Base-by-base conservation (phyloP, 2,113 vertebrate genomes). In the Lota lota region DNA sequence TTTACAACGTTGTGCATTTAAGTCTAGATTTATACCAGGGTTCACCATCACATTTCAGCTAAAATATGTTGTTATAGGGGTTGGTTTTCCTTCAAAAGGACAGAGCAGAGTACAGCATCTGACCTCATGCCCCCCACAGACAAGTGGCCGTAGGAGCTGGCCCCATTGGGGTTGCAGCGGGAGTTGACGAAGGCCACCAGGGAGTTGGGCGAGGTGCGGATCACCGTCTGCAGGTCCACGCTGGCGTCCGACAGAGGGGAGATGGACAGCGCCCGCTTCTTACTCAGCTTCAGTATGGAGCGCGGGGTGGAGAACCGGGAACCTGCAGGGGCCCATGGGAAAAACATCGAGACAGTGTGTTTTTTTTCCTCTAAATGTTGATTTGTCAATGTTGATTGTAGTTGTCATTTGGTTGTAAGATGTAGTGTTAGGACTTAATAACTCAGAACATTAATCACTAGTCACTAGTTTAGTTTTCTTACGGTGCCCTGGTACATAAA, bases 151-250 rank as follows among this genome's bases (percentile, higher is more conserved):
- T 99, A 99, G 65, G 97, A 98, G 60, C 96, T 94, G 22, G 92
- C 83, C 0, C 93, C 86, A 0, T 87, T 90, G 1, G 95, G 93
- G 70, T 95, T 87, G 0, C 96, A 98, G 80, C 94, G 95, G 1
- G 97, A 93, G 90, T 97, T 99, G 83, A 98, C 95, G 76, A 97
- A 99, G 1, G 97, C 97, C 47, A 99, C 95, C 0, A 99, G 90
- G 33, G 97, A 99, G 90, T 95, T 99, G 67, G 97, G 97, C 0
- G 97, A 99, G 16, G 97, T 99, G 50, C 97, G 93, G 83, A 99
- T 99, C 28, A 99, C 95, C 0, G 95, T 98, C 91, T 99, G 97
- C 67, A 99, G 93, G 85, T 99, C 97, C 1, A 99, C 90, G 63
- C 95, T 99, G 73, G 95, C 93, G 17, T 98, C 97, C 0, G 97